Evolutionary conservation across 2,888 invertebrate species (phyloP).

Genomic region (Seira musarum): DNA sequence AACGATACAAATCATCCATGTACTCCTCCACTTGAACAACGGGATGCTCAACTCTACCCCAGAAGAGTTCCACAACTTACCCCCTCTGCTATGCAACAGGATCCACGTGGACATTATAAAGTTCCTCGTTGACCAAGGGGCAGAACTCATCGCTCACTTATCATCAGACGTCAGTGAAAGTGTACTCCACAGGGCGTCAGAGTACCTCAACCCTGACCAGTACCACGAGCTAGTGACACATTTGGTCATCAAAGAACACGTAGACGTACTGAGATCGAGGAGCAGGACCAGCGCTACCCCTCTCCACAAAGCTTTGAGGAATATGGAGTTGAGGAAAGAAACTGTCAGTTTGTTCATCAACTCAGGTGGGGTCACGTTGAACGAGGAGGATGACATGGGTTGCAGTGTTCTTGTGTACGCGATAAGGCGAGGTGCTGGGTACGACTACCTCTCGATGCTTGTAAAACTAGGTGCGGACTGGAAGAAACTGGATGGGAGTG

Average conservation of each 20-base stretch:
- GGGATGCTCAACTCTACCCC: neutral
- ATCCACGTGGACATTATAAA: neutral
- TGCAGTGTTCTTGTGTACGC: neutral
- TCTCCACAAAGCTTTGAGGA: neutral
- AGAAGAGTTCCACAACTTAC: neutral
- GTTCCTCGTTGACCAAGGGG: neutral
- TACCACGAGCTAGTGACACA: neutral
- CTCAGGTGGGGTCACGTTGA: neutral
- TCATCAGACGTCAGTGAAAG: neutral
- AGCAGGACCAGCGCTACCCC: neutral
- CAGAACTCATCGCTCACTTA: neutral
- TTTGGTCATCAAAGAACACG: neutral
- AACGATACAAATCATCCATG: neutral
- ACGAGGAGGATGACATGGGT: neutral
- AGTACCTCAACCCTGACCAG: neutral
- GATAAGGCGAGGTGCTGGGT: neutral
- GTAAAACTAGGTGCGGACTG: neutral
- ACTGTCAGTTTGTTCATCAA: neutral
- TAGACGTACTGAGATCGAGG: neutral
- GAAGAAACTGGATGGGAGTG: neutral
- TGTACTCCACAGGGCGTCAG: neutral
- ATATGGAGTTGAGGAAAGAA: neutral
- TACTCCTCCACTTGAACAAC: neutral
- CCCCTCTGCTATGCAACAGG: neutral
- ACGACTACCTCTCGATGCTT: neutral